Conservation (phyloP, 1,140 invertebrate species). For the Formica exsecta region DNA sequence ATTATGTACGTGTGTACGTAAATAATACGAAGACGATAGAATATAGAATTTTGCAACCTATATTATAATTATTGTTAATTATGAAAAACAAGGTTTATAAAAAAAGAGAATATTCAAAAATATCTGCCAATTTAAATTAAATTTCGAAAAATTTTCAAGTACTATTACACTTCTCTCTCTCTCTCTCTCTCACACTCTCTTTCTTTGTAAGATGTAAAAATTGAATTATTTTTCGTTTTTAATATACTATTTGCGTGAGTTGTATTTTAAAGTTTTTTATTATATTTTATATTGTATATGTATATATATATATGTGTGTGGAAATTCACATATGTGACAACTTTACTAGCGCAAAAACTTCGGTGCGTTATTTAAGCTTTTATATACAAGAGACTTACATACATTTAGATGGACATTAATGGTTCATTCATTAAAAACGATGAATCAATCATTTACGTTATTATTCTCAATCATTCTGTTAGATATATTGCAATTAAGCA, state of each 20-base stretch:
- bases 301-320: not conserved
- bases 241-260: not conserved
- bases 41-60: not conserved
- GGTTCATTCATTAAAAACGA: slow-evolving; percentile 45
- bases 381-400: not conserved
- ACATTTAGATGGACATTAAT: slow-evolving; percentile 24
- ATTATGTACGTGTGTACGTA: not conserved
- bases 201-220: not conserved
- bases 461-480: slow-evolving; percentile 6
- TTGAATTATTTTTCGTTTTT: not conserved
- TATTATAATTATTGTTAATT: not conserved
- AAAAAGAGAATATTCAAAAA: not conserved
- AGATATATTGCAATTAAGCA: not conserved
- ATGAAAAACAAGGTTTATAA: not conserved
- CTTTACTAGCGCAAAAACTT: not conserved
- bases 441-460: slow-evolving; percentile 15
- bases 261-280: not conserved
- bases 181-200: too few relatives aligned
- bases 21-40: not conserved
- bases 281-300: not conserved
- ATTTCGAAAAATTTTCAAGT: not conserved
- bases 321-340: not conserved
- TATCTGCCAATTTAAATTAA: not conserved
- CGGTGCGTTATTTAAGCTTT: not conserved
- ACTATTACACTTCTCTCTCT: not conserved